These are phyloP conservation scores for Microchirus variegatus DNA, from an alignment of 2,797 vertebrate species.

Conservation along the genomic window DNA sequence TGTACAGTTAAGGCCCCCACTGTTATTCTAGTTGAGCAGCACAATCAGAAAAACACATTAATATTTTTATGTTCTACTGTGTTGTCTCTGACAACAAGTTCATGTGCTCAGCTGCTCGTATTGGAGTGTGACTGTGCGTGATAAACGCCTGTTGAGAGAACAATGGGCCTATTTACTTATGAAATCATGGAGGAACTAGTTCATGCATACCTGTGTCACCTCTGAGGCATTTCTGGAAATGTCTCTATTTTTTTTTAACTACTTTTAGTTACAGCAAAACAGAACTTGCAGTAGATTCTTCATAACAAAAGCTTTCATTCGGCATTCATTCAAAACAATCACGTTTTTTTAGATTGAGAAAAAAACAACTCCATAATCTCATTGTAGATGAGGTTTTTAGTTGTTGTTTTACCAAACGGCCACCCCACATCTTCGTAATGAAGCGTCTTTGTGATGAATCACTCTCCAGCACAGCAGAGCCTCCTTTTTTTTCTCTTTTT, in stretches of 20 bases:
- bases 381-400: slow-evolving; percentile 11
- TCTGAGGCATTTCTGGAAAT: slow-evolving; percentile 28
- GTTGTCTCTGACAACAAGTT: slow-evolving; percentile 39
- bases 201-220: slow-evolving; percentile 40
- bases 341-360: no score
- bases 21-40: slow-evolving; percentile 55
- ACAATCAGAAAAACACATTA: slow-evolving; percentile 36
- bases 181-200: slow-evolving; percentile 55
- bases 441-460: slow-evolving; percentile 53
- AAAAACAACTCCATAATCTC: no score
- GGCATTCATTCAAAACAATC: not conserved
- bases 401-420: no score
- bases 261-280: no score
- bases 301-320: no score
- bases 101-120: slow-evolving; percentile 54
- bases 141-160: slow-evolving; percentile 65
- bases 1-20: slow-evolving; percentile 34
- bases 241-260: no score
- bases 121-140: slow-evolving; percentile 57
- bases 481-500: slow-evolving; percentile 52
- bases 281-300: no score
- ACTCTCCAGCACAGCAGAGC: slow-evolving; percentile 35
- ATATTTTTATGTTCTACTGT: slow-evolving; percentile 11
- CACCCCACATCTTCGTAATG: no score
- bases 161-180: slow-evolving; percentile 71